These are phyloP conservation scores for Ahaetulla prasina DNA, from an alignment of 2,113 vertebrate genomes.

Conservation along the genomic window DNA sequence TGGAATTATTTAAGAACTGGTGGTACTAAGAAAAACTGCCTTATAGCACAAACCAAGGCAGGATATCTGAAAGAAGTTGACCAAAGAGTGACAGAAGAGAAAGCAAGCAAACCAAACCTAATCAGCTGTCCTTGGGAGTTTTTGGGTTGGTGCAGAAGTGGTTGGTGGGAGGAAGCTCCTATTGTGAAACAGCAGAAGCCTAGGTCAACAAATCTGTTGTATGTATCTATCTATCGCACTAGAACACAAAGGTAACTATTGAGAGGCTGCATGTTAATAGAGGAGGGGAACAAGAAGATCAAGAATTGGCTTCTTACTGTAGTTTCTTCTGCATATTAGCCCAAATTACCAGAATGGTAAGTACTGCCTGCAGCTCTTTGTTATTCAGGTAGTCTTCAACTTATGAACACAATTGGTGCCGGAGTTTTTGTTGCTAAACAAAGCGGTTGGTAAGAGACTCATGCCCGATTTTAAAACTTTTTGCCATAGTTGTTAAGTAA, in stretches of 20 bases:
- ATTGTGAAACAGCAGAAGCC: background rate
- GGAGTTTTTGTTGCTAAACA: background rate
- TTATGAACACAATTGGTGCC: background rate
- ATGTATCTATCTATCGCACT: background rate
- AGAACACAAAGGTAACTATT: background rate
- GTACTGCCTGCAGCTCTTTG: background rate
- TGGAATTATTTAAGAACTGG: background rate
- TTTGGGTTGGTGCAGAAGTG: background rate
- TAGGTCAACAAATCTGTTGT: background rate
- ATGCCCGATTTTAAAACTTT: background rate
- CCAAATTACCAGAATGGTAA: background rate
- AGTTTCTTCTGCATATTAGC: background rate
- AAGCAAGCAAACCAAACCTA: background rate
- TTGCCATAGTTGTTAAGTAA: background rate
- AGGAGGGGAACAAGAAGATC: too few relatives aligned
- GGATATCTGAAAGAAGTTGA: background rate
- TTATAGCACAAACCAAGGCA: background rate
- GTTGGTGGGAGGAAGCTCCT: background rate
- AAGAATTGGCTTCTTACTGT: too few relatives aligned
- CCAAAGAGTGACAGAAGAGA: background rate
- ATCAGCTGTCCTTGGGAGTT: background rate
- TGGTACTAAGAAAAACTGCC: background rate
- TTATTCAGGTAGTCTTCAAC: background rate
- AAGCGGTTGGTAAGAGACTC: background rate
- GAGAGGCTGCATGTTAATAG: background rate